Evolutionary conservation across 2,113 vertebrate genomes (phyloP).

Genomic region (Ovis aries): DNA sequence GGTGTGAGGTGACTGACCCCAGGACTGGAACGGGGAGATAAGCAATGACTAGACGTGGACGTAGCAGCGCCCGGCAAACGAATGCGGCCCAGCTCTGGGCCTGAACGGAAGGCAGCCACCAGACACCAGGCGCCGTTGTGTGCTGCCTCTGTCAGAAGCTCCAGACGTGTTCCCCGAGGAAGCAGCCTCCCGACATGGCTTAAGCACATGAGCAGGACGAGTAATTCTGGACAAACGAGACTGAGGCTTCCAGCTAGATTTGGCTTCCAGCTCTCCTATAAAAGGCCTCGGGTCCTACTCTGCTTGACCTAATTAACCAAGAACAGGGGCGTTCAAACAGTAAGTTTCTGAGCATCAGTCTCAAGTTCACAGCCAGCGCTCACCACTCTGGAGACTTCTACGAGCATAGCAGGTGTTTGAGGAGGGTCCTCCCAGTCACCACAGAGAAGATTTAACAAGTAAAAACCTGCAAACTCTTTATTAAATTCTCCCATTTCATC

Average conservation of each 20-base stretch:
- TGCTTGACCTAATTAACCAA: neutral
- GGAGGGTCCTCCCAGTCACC: slow-evolving; percentile 34
- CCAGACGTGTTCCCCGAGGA: neutral
- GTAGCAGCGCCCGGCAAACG: rapidly evolving
- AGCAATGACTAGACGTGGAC: neutral
- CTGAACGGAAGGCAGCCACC: neutral
- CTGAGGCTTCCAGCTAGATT: neutral
- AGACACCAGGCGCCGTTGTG: neutral
- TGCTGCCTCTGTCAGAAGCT: rapidly evolving
- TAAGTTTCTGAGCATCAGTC: neutral
- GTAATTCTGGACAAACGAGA: neutral
- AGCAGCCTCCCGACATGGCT: neutral
- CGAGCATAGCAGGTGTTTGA: neutral
- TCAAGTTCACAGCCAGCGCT: neutral
- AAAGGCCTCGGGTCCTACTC: neutral
- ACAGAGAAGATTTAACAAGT: slow-evolving; percentile 76
- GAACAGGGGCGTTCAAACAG: too few relatives aligned
- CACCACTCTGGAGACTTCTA: neutral
- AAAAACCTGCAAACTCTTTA: slow-evolving; percentile 95
- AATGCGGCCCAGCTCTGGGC: neutral
- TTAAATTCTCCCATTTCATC: slow-evolving; percentile 95
- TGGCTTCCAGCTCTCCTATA: neutral
- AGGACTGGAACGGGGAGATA: neutral
- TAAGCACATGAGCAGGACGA: neutral
- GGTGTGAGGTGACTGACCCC: neutral